Base-by-base conservation (phyloP, 2,113 vertebrate genomes). In the Bubalus kerabau region DNA sequence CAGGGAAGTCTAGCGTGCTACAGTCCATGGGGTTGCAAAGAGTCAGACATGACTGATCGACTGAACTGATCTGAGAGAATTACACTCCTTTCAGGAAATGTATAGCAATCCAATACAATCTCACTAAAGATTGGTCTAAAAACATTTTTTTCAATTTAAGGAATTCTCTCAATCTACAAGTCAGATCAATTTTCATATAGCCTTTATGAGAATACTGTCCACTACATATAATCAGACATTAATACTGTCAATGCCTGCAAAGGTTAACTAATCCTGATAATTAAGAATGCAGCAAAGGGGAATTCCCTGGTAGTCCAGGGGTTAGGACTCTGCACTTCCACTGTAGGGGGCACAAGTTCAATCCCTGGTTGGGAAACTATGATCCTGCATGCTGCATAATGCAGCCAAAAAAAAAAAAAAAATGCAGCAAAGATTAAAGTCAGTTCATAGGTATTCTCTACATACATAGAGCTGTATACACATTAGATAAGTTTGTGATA, bases 21-120 rank as follows among this genome's bases (percentile, higher is more conserved):
- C n/a, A 71, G 67, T 71, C 67, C 10, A 71, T 40, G n/a, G 19
- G 67, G n/a, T 71, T 3, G 5, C n/a, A 71, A 23, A 71, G 67
- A 71, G n/a, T 71, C 19, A 6, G 67, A 71, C 67, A 71, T 0
- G 2, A 23, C 19, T 71, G 67, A 71, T 36, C 5, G 0, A 74
- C 21, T 74, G n/a, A 40, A 71, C 17, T 71, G n/a, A 71, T 40
- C 10, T 74, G 19, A 40, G 67, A 92, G 52, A 95, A 86, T 87
- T 97, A 64, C 16, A 95, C 36, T 94, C 62, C 40, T 91, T 74
- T 64, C 67, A 97, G 50, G 32, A 96, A 24, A 96, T 71, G 81
- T 74, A 1, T 84, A 96, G n/a, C 95, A 96, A 84, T 12, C 57
- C 85, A 82, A 83, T 28, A 91, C 2, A 36, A 74, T 94, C 92